Evolutionary conservation across 37 sponge, comb jelly and placozoan genomes (phyloP).

Genomic region (Halichondria panicea): DNA sequence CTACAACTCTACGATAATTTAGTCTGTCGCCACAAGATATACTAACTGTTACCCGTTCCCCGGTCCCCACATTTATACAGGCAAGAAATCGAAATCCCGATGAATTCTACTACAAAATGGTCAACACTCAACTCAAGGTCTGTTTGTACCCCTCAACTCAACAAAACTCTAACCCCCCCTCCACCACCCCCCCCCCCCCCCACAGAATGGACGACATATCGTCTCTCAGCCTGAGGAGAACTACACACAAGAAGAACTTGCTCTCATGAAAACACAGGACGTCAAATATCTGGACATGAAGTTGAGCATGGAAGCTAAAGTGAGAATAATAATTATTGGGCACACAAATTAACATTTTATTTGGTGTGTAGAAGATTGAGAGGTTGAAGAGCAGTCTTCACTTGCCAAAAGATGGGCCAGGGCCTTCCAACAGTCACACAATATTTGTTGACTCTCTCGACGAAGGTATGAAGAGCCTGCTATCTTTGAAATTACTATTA

Average conservation of each 20-base stretch:
- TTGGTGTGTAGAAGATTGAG: constrained; percentile 61
- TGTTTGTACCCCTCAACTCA: not conserved
- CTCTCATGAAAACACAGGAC: constrained; percentile 88
- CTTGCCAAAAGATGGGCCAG: constrained; percentile 6
- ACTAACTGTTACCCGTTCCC: not conserved
- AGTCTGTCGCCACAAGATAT: not conserved
- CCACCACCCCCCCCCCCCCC: too few species aligned
- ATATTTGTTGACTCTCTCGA: constrained; percentile 70
- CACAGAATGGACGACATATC: constrained; percentile 70
- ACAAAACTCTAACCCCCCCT: too few species aligned
- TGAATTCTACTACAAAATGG: constrained; percentile 94
- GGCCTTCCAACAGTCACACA: constrained; percentile 46
- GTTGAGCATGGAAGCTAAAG: constrained; percentile 66
- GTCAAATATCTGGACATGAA: constrained; percentile 86
- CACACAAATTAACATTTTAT: not conserved
- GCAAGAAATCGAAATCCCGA: constrained; percentile 91
- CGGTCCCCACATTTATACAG: constrained; percentile 8
- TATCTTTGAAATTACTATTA: not conserved
- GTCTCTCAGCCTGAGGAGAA: constrained; percentile 55
- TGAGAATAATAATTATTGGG: constrained; percentile 2
- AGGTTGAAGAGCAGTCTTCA: constrained; percentile 55
- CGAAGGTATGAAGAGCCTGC: not conserved
- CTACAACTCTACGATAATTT: not conserved
- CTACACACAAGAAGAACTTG: constrained; percentile 61
- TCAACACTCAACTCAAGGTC: constrained; percentile 66